These are phyloP conservation scores for Salticus scenicus DNA, from an alignment of 2,888 invertebrate genomes.

Conservation along the genomic window DNA sequence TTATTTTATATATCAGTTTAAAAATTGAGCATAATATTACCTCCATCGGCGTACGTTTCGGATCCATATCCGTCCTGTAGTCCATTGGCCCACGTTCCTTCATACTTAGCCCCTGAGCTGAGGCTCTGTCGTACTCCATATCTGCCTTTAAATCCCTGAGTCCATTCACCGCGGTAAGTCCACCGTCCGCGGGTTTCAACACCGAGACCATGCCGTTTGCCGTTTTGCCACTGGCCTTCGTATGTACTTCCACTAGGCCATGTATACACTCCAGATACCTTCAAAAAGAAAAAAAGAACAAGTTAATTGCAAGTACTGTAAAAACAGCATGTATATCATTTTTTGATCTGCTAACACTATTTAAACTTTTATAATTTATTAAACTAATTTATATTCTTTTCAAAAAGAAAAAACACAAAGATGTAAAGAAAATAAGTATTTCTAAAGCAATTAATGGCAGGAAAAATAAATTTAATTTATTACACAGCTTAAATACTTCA, in stretches of 20 bases:
- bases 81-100: constrained; percentile 99
- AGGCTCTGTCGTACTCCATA: constrained; percentile 98
- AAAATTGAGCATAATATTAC: constrained; percentile 78
- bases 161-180: constrained; percentile 99
- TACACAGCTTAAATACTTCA: too few relatives aligned
- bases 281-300: not conserved
- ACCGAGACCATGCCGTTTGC: constrained; percentile 97
- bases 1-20: too few relatives aligned
- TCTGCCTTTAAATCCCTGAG: constrained; percentile 97
- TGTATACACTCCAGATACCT: constrained; percentile 94
- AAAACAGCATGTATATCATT: too few relatives aligned
- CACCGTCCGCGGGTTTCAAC: constrained; percentile 97
- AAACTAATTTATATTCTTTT: too few relatives aligned
- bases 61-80: constrained; percentile 99
- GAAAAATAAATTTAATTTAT: too few relatives aligned
- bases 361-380: too few relatives aligned
- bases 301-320: too few relatives aligned
- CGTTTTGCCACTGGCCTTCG: constrained; percentile 99
- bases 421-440: too few relatives aligned
- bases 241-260: constrained; percentile 98
- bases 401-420: too few relatives aligned
- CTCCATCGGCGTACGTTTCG: constrained; percentile 99
- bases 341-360: too few relatives aligned
- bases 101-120: constrained; percentile 92
- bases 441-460: too few relatives aligned